Conservation (phyloP, 2,888 invertebrate genomes). For the Protonemura montana region DNA sequence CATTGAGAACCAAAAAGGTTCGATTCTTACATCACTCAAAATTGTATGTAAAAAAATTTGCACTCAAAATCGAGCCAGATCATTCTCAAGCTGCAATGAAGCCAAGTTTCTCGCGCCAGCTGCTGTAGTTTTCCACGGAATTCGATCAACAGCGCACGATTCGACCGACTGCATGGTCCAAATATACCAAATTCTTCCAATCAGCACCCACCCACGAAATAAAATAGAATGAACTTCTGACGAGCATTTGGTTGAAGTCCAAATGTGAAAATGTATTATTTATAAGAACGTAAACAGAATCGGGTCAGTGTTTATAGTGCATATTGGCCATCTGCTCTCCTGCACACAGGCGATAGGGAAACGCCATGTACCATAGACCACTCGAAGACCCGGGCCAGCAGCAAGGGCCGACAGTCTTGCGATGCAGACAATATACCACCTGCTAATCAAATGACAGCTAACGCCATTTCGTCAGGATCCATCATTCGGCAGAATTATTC, state of each 20-base stretch:
- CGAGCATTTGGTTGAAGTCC: neutral
- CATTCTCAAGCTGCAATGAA: neutral
- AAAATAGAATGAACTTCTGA: neutral
- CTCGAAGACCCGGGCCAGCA: neutral
- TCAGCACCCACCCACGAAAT: neutral
- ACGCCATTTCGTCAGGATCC: neutral
- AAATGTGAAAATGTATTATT: slow-evolving; percentile 12
- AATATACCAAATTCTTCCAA: slow-evolving; percentile 7
- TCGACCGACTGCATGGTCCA: neutral
- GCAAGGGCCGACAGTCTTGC: no score
- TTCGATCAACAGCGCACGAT: neutral
- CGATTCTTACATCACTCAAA: neutral
- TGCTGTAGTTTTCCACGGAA: neutral
- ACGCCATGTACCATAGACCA: neutral
- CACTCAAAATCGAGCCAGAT: neutral
- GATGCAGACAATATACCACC: no score
- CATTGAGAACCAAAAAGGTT: neutral
- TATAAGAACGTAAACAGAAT: slow-evolving; percentile 12
- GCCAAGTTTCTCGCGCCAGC: neutral
- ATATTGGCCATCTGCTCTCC: neutral
- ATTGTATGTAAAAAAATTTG: neutral
- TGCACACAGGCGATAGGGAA: neutral
- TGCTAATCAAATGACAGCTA: neutral
- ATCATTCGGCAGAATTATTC: neutral
- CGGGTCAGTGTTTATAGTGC: neutral